Conservation (phyloP, 2,113 vertebrate species). For the Myotis davidii region DNA sequence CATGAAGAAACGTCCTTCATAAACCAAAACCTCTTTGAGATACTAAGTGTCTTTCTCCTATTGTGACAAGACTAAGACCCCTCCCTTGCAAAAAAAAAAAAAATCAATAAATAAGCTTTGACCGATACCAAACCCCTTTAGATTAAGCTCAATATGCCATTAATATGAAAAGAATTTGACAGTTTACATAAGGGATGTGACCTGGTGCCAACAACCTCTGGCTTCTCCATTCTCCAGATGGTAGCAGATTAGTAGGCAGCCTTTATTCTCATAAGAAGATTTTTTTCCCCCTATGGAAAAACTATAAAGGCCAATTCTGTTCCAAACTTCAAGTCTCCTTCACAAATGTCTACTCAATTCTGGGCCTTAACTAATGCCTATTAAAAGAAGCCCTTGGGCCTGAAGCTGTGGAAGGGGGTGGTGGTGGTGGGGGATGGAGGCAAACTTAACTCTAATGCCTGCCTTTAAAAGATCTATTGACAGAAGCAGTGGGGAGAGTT, state of each 20-base stretch:
- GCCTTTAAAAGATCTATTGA: slow-evolving; percentile 85
- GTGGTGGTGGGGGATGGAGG: slow-evolving; percentile 61
- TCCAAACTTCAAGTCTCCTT: slow-evolving; percentile 87
- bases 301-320: slow-evolving; percentile 88
- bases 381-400: slow-evolving; percentile 85
- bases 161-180: slow-evolving; percentile 91
- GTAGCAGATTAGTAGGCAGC: slow-evolving; percentile 88
- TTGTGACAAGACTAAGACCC: slow-evolving; percentile 53
- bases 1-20: background rate
- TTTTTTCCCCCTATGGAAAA: slow-evolving; percentile 86
- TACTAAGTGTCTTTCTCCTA: slow-evolving; percentile 48
- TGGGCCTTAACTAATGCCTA: slow-evolving; percentile 86
- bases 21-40: background rate
- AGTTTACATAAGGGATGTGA: slow-evolving; percentile 94
- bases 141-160: slow-evolving; percentile 88
- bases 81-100: slow-evolving; percentile 37
- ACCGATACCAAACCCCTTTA: slow-evolving; percentile 79
- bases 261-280: slow-evolving; percentile 89
- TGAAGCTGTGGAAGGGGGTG: slow-evolving; percentile 73
- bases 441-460: slow-evolving; percentile 84
- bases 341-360: slow-evolving; percentile 90
- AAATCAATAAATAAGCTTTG: slow-evolving; percentile 84
- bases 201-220: slow-evolving; percentile 88
- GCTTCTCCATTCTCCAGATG: slow-evolving; percentile 91
- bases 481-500: slow-evolving; percentile 85